Evolutionary conservation across 2,797 vertebrate species (phyloP).

Genomic region (Tangara arthus): DNA sequence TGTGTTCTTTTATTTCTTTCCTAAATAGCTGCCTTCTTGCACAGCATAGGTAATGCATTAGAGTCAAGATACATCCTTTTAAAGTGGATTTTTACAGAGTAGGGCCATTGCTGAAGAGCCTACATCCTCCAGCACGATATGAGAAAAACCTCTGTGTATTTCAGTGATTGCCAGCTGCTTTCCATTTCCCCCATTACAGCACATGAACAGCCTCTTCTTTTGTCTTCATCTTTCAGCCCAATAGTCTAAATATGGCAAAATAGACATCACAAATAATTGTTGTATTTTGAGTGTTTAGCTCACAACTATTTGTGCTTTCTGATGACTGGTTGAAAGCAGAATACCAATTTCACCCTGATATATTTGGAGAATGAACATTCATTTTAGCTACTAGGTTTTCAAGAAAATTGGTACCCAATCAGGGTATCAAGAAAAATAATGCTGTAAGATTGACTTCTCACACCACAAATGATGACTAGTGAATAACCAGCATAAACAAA

Average conservation of each 20-base stretch:
- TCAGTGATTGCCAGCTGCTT: background rate
- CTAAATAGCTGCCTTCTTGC: background rate
- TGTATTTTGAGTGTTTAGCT: background rate
- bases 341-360: background rate
- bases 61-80: background rate
- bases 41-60: background rate
- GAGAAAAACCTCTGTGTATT: background rate
- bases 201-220: background rate
- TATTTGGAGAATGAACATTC: background rate
- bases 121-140: background rate
- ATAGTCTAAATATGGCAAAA: background rate
- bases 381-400: background rate
- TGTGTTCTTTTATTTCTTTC: background rate
- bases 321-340: background rate
- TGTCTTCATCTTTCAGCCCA: background rate
- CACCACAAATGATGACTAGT: background rate
- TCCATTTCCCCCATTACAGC: background rate
- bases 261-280: background rate
- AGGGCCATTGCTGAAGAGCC: background rate
- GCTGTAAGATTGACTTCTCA: background rate
- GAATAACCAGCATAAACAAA: background rate
- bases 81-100: background rate
- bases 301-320: background rate
- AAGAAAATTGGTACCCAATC: background rate
- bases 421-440: background rate